Percentiles rank a stretch among this genome's conserved stretches.
Conservation (phyloP, 2,888 invertebrate species). For the Xanthorhoe spadicearia region DNA sequence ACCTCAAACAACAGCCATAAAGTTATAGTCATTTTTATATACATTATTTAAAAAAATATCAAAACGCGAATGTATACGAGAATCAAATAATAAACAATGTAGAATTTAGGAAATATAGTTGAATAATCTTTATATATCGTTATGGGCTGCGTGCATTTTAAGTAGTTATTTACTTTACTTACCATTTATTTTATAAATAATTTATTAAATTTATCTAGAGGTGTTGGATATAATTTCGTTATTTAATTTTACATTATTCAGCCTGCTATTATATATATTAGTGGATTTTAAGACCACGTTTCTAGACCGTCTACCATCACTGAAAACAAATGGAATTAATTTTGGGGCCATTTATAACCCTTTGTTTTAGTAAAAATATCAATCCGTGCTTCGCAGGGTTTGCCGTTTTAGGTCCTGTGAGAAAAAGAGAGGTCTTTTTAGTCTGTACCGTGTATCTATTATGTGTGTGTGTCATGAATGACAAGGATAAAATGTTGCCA, state of each 20-base stretch:
- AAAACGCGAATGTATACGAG: neutral
- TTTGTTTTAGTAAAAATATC: neutral
- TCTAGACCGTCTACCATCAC: too few species aligned
- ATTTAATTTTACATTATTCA: slow-evolving; percentile 1
- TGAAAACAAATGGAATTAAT: neutral
- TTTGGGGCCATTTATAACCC: neutral
- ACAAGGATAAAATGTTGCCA: too few species aligned
- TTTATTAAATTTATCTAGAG: neutral
- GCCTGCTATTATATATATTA: neutral
- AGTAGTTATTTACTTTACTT: neutral
- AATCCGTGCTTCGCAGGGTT: too few species aligned
- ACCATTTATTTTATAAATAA: slow-evolving; percentile 1
- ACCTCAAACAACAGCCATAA: neutral
- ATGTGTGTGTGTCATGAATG: too few species aligned
- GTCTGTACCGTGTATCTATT: too few species aligned
- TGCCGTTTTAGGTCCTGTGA: too few species aligned
- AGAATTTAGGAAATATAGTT: neutral
- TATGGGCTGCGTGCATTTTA: neutral
- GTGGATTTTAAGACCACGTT: too few species aligned
- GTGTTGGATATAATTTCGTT: slow-evolving; percentile 6
- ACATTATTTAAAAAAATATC: neutral
- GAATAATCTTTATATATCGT: neutral
- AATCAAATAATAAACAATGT: neutral
- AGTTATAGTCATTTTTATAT: neutral
- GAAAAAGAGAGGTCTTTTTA: too few species aligned